Percentiles rank a stretch among this genome's conserved stretches.
Evolutionary conservation across 2,797 vertebrate genomes (phyloP).

Genomic region (Oreochromis grahami): DNA sequence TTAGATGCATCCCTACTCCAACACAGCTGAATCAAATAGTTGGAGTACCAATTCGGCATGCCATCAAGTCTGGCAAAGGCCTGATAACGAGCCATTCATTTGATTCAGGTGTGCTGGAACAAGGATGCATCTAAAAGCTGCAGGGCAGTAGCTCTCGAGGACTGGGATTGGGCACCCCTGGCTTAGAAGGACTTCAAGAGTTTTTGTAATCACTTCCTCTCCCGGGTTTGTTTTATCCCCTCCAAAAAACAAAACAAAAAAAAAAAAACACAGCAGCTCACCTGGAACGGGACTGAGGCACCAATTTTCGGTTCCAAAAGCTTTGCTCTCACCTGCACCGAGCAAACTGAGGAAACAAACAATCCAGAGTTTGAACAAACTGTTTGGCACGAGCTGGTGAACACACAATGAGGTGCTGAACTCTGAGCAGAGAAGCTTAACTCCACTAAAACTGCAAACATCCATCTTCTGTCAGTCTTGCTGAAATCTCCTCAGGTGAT

Average conservation of each 20-base stretch:
- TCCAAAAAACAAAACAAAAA: background rate
- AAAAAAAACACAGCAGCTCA: background rate
- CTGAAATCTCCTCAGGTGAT: background rate
- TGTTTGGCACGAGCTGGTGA: background rate
- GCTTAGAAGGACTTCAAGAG: background rate
- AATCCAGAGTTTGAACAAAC: conserved; percentile 3
- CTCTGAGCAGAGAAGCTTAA: background rate
- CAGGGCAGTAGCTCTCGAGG: too few species aligned
- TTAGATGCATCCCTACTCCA: too few species aligned
- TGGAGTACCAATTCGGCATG: too few species aligned
- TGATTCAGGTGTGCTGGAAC: too few species aligned
- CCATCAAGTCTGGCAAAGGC: too few species aligned
- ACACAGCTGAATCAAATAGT: too few species aligned
- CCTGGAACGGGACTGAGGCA: background rate
- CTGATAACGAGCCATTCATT: too few species aligned
- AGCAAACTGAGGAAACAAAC: conserved; percentile 14
- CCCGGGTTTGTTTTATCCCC: background rate
- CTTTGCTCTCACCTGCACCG: background rate
- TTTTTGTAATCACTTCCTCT: background rate
- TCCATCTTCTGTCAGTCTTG: background rate
- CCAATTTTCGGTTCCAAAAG: background rate
- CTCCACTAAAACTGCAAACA: background rate
- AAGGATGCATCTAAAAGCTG: too few species aligned
- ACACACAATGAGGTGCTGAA: background rate
- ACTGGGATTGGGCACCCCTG: too few species aligned